A percentile compares a stretch with the other conserved stretches of the same genome.
phyloP scores from a whole-genome alignment of 2,888 invertebrate genomes.

The Masnerella sp. region DNA sequence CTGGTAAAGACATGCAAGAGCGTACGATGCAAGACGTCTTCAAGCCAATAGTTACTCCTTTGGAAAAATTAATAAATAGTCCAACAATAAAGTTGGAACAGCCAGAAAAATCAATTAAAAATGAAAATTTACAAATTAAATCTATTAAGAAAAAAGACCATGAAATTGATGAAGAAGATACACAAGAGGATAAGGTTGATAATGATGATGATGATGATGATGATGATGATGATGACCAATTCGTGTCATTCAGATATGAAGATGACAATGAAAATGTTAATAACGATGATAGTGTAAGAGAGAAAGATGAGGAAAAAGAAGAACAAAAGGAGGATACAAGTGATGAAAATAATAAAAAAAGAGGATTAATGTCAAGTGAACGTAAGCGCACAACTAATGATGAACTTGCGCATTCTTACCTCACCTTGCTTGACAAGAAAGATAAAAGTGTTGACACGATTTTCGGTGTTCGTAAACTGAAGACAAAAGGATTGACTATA shows the following conservation, averaged over 20 bases:
- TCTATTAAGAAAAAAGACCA: too few relatives aligned
- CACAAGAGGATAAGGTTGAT: neutral
- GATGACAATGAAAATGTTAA: neutral
- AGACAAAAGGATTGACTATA: constrained; percentile 12
- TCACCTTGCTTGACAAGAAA: constrained; percentile 13
- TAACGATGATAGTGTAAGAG: neutral
- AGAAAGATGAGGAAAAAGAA: too few relatives aligned
- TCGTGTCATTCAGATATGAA: neutral
- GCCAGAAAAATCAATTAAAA: constrained; percentile 4
- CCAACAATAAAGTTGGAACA: too few relatives aligned
- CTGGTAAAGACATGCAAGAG: too few relatives aligned
- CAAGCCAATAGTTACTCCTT: too few relatives aligned
- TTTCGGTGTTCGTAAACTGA: constrained; percentile 23
- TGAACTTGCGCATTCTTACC: constrained; percentile 3
- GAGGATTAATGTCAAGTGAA: neutral
- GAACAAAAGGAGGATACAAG: neutral
- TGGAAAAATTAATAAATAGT: too few relatives aligned
- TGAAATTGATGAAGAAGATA: neutral
- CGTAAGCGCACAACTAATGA: neutral
- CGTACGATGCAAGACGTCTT: too few relatives aligned
- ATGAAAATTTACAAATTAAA: too few relatives aligned
- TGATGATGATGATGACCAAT: constrained; percentile 2
- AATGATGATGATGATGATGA: neutral
- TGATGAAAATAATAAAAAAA: neutral
- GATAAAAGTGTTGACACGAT: constrained; percentile 16